Evolutionary conservation across 2,888 invertebrate species (phyloP).

Genomic region (Hypolimnas misippus): DNA sequence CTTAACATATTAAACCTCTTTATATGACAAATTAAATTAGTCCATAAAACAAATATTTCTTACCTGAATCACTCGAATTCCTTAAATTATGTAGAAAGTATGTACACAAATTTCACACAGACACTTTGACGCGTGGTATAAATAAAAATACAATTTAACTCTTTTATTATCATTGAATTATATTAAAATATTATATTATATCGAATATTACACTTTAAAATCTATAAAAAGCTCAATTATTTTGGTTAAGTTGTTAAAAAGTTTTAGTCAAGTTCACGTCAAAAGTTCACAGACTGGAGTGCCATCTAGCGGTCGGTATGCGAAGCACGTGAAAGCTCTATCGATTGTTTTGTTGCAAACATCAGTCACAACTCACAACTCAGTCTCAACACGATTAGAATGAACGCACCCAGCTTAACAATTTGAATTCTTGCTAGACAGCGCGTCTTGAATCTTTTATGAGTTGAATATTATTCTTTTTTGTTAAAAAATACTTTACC

Average conservation of each 20-base stretch:
- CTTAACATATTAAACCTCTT: neutral
- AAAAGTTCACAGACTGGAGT: conserved; percentile 75
- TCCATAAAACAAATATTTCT: conserved; percentile 41
- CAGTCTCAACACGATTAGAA: conserved; percentile 34
- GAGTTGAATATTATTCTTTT: conserved; percentile 59
- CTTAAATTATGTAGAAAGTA: conserved; percentile 41
- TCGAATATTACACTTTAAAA: conserved; percentile 67
- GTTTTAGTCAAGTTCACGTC: conserved; percentile 81
- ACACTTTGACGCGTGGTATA: conserved; percentile 23
- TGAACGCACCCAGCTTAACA: conserved; percentile 60
- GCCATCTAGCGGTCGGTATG: conserved; percentile 74
- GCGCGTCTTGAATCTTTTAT: conserved; percentile 52
- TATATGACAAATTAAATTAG: neutral
- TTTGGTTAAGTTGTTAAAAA: conserved; percentile 79
- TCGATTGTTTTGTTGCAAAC: conserved; percentile 62
- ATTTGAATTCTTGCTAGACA: conserved; percentile 46
- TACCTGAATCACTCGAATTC: conserved; percentile 55
- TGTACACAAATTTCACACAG: conserved; percentile 25
- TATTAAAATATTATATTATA: conserved; percentile 49
- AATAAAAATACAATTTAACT: conserved; percentile 47
- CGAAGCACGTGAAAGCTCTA: conserved; percentile 68
- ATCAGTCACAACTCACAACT: conserved; percentile 40
- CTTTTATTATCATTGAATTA: conserved; percentile 13
- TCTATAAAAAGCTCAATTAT: conserved; percentile 76
- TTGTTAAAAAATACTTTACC: conserved; percentile 60